Conservation (phyloP, 2,797 vertebrate species). For the Melanogrammus aeglefinus region DNA sequence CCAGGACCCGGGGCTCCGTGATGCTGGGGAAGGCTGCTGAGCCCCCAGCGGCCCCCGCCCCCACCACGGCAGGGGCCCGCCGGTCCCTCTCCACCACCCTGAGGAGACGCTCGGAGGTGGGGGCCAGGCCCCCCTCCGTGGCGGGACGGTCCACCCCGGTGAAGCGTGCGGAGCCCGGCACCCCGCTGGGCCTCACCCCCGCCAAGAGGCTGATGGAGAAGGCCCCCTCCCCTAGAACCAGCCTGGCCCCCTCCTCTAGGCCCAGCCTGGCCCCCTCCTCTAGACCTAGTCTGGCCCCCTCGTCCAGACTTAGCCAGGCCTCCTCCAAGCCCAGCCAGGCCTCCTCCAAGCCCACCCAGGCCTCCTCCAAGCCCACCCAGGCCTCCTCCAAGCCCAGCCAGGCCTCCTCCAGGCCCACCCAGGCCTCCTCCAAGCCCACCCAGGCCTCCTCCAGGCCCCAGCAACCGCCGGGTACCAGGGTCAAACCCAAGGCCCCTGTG, state of each 20-base stretch:
- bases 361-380: too few species aligned
- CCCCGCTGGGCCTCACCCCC: conserved; percentile 48
- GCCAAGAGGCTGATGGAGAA: conserved; percentile 50
- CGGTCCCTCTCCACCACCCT: conserved; percentile 55
- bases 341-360: neutral
- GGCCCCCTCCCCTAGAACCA: conserved; percentile 20
- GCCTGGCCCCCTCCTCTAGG: conserved; percentile 42
- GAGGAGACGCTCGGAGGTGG: conserved; percentile 51
- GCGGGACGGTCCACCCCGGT: conserved; percentile 46
- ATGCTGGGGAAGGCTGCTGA: conserved; percentile 26
- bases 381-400: neutral
- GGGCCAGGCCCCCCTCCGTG: conserved; percentile 20
- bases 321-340: neutral
- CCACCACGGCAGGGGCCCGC: conserved; percentile 5
- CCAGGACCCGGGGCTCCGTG: conserved; percentile 42
- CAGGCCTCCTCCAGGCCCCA: conserved; percentile 8
- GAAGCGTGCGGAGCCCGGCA: conserved; percentile 44
- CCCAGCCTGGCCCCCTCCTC: neutral
- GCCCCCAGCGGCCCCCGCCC: conserved; percentile 10
- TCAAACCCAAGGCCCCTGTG: conserved; percentile 19
- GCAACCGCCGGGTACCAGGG: neutral
- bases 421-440: neutral
- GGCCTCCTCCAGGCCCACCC: neutral
- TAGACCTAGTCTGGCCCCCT: too few species aligned
- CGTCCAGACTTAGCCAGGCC: neutral